A percentile compares a stretch with the other conserved stretches of the same genome.
Conservation (phyloP, 2,797 vertebrate species). For the Hemibagrus guttatus region DNA sequence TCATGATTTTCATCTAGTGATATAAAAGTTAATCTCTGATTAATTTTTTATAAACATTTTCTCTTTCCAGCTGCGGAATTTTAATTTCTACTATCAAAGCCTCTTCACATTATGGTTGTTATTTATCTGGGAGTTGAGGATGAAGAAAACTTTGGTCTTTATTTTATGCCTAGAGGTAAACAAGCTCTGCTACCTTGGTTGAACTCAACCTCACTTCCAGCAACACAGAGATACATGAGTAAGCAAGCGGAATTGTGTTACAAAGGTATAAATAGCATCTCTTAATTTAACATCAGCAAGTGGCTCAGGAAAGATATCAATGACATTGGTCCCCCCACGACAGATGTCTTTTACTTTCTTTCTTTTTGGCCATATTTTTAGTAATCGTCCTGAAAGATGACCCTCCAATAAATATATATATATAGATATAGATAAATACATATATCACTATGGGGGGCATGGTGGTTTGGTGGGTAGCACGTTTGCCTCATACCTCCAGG, state of each 20-base stretch:
- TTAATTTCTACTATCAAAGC: conserved; percentile 55
- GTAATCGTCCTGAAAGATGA: conserved; percentile 47
- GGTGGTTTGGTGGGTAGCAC: too few species aligned
- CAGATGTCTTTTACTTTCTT: conserved; percentile 64
- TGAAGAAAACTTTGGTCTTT: background rate
- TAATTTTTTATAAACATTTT: conserved; percentile 54
- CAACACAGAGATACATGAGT: conserved; percentile 39
- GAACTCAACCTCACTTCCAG: conserved; percentile 29
- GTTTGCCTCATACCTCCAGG: too few species aligned
- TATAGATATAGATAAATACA: too few species aligned
- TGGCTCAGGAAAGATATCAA: conserved; percentile 65
- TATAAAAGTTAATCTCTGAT: background rate
- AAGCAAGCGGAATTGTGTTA: conserved; percentile 33
- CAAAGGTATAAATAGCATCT: conserved; percentile 20
- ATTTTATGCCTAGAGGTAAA: background rate
- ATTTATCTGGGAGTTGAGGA: conserved; percentile 11
- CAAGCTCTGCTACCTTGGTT: background rate
- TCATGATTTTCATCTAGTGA: background rate
- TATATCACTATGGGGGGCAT: too few species aligned
- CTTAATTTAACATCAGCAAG: conserved; percentile 60
- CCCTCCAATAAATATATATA: too few species aligned
- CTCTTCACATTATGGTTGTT: background rate
- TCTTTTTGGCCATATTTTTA: conserved; percentile 68
- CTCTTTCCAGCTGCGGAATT: conserved; percentile 55
- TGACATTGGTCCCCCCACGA: conserved; percentile 60